Percentiles rank a stretch among this genome's conserved stretches.
These are phyloP conservation scores for Dolichoris vasculosae DNA, from an alignment of 1,140 invertebrate species.

Conservation along the genomic window DNA sequence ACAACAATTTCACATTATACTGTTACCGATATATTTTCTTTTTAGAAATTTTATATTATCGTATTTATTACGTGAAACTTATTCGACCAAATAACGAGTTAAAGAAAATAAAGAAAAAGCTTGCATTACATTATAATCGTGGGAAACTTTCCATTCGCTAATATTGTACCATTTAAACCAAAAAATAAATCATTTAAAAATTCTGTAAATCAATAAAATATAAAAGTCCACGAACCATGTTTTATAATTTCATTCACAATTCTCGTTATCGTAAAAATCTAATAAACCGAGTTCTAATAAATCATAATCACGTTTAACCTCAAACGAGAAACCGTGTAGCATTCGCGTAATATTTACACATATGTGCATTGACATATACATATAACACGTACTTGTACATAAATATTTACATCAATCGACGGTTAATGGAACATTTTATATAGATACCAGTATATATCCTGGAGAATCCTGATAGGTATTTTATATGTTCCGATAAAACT, in stretches of 20 bases:
- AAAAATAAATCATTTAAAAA: too few species aligned
- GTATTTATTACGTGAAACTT: too few species aligned
- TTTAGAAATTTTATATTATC: too few species aligned
- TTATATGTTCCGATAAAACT: not conserved
- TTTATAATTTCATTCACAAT: not conserved
- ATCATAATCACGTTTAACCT: not conserved
- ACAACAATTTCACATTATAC: too few species aligned
- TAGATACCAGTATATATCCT: not conserved
- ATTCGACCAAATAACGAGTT: too few species aligned
- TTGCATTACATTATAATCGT: too few species aligned
- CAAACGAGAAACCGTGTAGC: not conserved
- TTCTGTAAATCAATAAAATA: too few species aligned
- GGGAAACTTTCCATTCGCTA: too few species aligned
- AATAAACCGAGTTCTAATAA: not conserved
- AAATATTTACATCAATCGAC: not conserved
- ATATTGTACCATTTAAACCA: too few species aligned
- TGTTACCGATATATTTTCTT: too few species aligned
- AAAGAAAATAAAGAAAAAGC: too few species aligned
- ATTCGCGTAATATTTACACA: not conserved
- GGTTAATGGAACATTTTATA: slow-evolving; percentile 3
- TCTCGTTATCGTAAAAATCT: not conserved
- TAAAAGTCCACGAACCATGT: not conserved
- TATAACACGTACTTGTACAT: not conserved
- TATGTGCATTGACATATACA: not conserved
- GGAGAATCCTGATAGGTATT: not conserved